phyloP scores from a whole-genome alignment of 2,888 invertebrate species.

The Cantharis rustica region DNA sequence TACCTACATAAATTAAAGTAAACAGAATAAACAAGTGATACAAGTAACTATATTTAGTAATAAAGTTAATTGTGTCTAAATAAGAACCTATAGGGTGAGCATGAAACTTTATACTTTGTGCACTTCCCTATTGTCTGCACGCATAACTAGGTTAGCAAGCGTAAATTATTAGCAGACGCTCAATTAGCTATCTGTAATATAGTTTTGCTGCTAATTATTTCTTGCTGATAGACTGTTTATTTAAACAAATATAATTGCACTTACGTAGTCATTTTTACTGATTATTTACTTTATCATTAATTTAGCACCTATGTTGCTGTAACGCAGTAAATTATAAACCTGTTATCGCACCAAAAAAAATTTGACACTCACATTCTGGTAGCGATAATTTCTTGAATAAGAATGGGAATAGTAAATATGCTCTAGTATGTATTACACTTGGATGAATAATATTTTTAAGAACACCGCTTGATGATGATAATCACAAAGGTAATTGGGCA shows the following conservation, averaged over 20 bases:
- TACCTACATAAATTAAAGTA: background rate
- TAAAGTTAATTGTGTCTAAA: background rate
- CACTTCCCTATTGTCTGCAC: conserved; percentile 9
- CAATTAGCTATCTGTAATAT: conserved; percentile 4
- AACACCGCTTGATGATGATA: too few species aligned
- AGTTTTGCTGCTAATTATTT: background rate
- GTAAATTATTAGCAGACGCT: conserved; percentile 10
- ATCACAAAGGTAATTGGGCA: too few species aligned
- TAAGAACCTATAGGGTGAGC: background rate
- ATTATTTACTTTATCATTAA: too few species aligned
- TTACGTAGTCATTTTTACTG: too few species aligned
- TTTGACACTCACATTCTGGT: too few species aligned
- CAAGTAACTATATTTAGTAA: background rate
- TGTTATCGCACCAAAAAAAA: too few species aligned
- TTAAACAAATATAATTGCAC: background rate
- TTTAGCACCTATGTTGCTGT: too few species aligned
- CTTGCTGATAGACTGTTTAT: background rate
- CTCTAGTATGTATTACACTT: too few species aligned
- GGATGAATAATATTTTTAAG: too few species aligned
- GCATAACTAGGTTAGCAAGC: conserved; percentile 7
- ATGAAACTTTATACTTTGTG: conserved; percentile 6
- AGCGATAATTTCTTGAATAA: too few species aligned
- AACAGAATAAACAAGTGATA: background rate
- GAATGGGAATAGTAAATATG: too few species aligned
- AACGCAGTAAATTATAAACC: background rate